Percentiles rank a stretch among this genome's conserved stretches.
Conservation (phyloP, 2,113 vertebrate species). For the Perognathus longimembris region DNA sequence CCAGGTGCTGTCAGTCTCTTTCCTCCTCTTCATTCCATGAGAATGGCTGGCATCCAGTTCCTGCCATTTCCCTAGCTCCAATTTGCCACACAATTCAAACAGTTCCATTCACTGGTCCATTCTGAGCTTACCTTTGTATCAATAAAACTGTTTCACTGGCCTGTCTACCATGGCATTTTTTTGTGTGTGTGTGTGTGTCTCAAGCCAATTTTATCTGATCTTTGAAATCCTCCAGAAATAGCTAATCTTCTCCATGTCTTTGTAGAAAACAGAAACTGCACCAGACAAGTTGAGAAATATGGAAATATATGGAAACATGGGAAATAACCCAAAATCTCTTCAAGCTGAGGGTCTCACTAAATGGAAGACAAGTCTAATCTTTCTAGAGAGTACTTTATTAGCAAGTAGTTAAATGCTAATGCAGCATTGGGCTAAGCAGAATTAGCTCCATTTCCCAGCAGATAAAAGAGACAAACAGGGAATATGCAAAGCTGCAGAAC, state of each 20-base stretch:
- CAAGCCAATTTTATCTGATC: background rate
- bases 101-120: background rate
- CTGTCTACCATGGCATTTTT: background rate
- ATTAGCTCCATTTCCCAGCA: background rate
- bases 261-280: background rate
- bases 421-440: background rate
- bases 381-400: background rate
- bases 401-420: background rate
- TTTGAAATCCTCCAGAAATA: background rate
- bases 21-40: background rate
- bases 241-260: background rate
- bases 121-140: background rate
- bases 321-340: slow-evolving; percentile 5
- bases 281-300: background rate
- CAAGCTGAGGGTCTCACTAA: slow-evolving; percentile 6
- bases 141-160: background rate
- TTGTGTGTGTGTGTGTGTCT: background rate
- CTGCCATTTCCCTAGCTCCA: background rate
- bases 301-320: no score
- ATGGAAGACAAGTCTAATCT: background rate
- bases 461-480: slow-evolving; percentile 2
- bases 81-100: background rate
- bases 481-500: background rate
- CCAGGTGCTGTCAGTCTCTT: background rate
- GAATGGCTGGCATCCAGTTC: background rate